These are phyloP conservation scores for Phytoseiulus persimilis DNA, from an alignment of 2,888 invertebrate genomes.

Conservation along the genomic window DNA sequence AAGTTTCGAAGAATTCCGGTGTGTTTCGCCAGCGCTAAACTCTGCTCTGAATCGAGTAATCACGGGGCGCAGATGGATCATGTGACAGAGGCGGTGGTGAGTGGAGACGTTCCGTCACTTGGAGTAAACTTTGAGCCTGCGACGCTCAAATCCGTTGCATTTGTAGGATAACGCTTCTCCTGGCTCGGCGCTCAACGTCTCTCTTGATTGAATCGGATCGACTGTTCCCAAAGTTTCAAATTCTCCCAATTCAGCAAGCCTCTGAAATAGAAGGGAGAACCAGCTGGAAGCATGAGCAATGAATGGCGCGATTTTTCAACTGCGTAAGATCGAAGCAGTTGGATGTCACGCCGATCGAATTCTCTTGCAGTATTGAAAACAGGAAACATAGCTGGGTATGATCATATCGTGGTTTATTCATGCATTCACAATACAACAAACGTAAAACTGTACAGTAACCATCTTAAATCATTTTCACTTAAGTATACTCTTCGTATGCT, in stretches of 20 bases:
- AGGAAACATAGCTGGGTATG: background rate
- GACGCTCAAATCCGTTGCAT: background rate
- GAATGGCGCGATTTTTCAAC: background rate
- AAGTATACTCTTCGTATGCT: slow-evolving; percentile 27
- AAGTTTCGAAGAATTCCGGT: background rate
- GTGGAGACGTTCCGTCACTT: background rate
- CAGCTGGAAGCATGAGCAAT: too few relatives aligned
- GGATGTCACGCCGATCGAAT: background rate
- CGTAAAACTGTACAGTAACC: slow-evolving; percentile 37
- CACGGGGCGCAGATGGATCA: slow-evolving; percentile 5
- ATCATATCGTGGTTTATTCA: slow-evolving; percentile 24
- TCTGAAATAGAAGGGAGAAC: too few relatives aligned
- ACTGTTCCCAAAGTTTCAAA: too few relatives aligned
- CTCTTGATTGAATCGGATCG: background rate
- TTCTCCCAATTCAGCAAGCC: too few relatives aligned
- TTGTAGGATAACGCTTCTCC: background rate
- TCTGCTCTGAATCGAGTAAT: background rate
- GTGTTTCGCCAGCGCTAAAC: background rate
- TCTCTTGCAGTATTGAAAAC: background rate
- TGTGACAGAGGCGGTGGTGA: background rate
- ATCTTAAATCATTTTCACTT: slow-evolving; percentile 37
- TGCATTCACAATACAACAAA: slow-evolving; percentile 39
- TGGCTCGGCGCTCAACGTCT: background rate
- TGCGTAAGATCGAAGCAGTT: background rate
- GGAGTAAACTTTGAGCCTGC: background rate